Evolutionary conservation across 2,888 invertebrate species (phyloP).

Genomic region (Euproctis similis): DNA sequence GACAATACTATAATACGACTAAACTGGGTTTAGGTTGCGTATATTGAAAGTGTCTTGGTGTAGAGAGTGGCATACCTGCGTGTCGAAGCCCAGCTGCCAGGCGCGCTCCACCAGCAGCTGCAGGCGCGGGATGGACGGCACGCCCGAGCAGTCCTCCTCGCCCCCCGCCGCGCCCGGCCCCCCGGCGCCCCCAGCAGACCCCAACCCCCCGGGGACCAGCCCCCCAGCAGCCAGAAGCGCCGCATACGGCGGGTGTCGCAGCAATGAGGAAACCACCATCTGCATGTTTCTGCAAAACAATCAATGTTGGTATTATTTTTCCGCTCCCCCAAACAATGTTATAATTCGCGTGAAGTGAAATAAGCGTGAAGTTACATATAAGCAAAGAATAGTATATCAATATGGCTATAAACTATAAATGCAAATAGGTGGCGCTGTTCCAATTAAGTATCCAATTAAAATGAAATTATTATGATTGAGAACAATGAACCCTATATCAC

Average conservation of each 20-base stretch:
- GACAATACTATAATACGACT: too few species aligned
- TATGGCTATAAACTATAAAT: too few species aligned
- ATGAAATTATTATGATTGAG: neutral
- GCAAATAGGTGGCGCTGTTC: too few species aligned
- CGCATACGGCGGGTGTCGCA: constrained; percentile 81
- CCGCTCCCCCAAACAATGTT: too few species aligned
- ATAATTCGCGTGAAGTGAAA: too few species aligned
- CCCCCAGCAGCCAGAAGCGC: constrained; percentile 42
- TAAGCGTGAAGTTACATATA: too few species aligned
- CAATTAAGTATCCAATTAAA: too few species aligned
- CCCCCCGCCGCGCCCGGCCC: constrained; percentile 34
- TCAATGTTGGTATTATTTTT: too few species aligned
- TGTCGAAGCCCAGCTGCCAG: constrained; percentile 88
- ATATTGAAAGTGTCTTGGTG: too few species aligned
- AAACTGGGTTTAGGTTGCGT: too few species aligned
- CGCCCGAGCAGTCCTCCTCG: constrained; percentile 74
- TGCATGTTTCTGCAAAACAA: constrained; percentile 87
- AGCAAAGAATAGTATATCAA: too few species aligned
- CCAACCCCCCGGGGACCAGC: constrained; percentile 39
- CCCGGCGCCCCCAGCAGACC: constrained; percentile 81
- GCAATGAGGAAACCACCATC: constrained; percentile 90
- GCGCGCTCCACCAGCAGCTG: constrained; percentile 90
- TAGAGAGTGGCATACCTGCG: constrained; percentile 53
- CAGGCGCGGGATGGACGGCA: constrained; percentile 89
- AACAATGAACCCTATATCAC: constrained; percentile 14